Percentiles rank a stretch among this genome's conserved stretches.
Conservation (phyloP, 2,797 vertebrate genomes). For the Chaetodon trifasciatus region DNA sequence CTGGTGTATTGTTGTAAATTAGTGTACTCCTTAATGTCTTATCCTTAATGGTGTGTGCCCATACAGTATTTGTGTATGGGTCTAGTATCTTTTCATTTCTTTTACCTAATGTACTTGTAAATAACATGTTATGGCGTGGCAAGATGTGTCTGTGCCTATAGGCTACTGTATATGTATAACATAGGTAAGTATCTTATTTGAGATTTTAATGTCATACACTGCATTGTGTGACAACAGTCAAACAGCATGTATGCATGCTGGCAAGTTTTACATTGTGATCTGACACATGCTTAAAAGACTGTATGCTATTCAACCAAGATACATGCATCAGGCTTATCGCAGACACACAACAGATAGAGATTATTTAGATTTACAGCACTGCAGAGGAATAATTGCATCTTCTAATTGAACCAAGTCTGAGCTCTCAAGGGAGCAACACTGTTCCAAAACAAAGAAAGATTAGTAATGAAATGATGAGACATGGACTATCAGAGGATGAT, state of each 20-base stretch:
- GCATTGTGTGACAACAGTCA: no score
- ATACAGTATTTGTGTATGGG: no score
- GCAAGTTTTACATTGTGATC: not conserved
- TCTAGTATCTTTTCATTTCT: no score
- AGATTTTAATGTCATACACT: no score
- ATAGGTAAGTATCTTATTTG: no score
- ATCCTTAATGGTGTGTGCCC: no score
- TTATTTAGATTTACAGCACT: constrained; percentile 70
- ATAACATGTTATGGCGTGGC: no score
- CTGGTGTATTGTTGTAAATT: no score
- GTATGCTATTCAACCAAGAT: not conserved
- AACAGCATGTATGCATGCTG: not conserved
- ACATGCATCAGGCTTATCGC: not conserved
- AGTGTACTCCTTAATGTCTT: no score
- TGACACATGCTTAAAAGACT: not conserved
- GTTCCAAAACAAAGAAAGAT: constrained; percentile 79
- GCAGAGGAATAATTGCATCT: constrained; percentile 73
- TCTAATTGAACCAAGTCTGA: constrained; percentile 66
- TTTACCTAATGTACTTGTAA: no score
- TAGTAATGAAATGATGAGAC: constrained; percentile 79
- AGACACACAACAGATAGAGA: constrained; percentile 44
- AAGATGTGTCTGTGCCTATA: no score
- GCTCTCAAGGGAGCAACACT: constrained; percentile 58
- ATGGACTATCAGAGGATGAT: constrained; percentile 65
- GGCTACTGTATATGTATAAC: no score